Evolutionary conservation across 2,113 vertebrate species (phyloP), one percentile per base, ranked within the genome.

Genomic region (Mormoops blainvillei): DNA sequence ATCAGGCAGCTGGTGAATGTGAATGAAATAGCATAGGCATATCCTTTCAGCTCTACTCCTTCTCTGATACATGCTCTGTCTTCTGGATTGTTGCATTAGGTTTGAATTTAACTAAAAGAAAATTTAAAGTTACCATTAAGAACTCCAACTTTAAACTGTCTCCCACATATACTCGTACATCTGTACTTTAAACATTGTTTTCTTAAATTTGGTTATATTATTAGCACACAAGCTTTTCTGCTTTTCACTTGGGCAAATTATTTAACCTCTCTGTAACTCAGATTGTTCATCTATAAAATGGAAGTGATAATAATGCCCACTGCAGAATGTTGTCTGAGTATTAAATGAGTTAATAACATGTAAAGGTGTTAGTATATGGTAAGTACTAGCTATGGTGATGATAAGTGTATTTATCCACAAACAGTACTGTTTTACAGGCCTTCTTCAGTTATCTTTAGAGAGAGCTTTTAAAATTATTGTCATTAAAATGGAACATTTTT

Each of bases 401-500:
- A 31, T 67, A 24, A 84, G 24, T 41, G 22, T 84, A 67, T 89
- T 94, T 74, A 90, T 81, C 38, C 41, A 38, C 24, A 81, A 81
- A 58, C n/a, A 89, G 28, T 89, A 73, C 38, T 86, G 54, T 68
- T 89, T 50, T 73, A 8, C 11, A 61, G 58, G 48, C 24, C 54
- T 50, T 91, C 70, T 28, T 58, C 87, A 87, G 54, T 86, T 80
- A 41, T 61, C 81, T 95, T 77, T 54, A 58, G 88, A 74, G 81
- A 31, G 52, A 41, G 58, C 18, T 94, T 94, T 93, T 67, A 9
- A 50, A 52, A 41, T 91, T 58, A 26, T 26, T 87, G 65, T 20
- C 16, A 84, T 94, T 96, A 65, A 81, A 78, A 54, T 89, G 54
- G 63, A 26, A 73, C 63, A 85, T 92, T 74, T 61, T 83, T 92